These are phyloP conservation scores for Ctena decussata DNA, from an alignment of 2,888 invertebrate genomes.

Conservation along the genomic window DNA sequence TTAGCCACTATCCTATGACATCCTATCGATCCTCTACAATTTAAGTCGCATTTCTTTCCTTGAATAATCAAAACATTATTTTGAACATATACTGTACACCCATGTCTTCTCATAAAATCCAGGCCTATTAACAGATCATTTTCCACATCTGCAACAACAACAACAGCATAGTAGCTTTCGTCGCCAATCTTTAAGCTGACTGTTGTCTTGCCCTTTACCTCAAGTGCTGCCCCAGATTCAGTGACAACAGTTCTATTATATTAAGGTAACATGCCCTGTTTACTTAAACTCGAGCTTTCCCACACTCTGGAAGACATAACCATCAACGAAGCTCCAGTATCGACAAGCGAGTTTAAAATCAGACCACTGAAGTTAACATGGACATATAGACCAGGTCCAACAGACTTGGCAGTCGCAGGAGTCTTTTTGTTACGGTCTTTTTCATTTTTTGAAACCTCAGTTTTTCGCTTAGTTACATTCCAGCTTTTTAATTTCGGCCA, in stretches of 20 bases:
- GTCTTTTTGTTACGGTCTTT: not conserved
- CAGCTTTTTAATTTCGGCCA: not conserved
- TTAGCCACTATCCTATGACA: conserved; percentile 19
- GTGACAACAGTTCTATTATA: conserved; percentile 16
- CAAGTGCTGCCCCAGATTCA: conserved; percentile 19
- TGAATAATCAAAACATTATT: not conserved
- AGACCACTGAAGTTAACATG: not conserved
- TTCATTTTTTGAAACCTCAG: not conserved
- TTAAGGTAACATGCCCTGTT: not conserved
- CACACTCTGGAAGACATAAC: conserved; percentile 19
- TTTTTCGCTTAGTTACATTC: not conserved
- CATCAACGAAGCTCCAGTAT: conserved; percentile 21
- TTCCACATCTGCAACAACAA: conserved; percentile 30
- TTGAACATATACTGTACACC: conserved; percentile 12
- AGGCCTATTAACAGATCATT: conserved; percentile 24
- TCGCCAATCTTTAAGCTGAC: not conserved
- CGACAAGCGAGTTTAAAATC: not conserved
- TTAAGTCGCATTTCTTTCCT: not conserved
- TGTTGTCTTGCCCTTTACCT: conserved; percentile 12
- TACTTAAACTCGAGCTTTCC: not conserved
- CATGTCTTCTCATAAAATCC: conserved; percentile 13
- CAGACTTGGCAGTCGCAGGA: not conserved
- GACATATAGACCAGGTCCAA: not conserved
- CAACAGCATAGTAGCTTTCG: not conserved
- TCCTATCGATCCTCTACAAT: too few relatives aligned